These are phyloP conservation scores for Xanthia icteritia DNA, from an alignment of 2,888 invertebrate genomes.

Conservation along the genomic window DNA sequence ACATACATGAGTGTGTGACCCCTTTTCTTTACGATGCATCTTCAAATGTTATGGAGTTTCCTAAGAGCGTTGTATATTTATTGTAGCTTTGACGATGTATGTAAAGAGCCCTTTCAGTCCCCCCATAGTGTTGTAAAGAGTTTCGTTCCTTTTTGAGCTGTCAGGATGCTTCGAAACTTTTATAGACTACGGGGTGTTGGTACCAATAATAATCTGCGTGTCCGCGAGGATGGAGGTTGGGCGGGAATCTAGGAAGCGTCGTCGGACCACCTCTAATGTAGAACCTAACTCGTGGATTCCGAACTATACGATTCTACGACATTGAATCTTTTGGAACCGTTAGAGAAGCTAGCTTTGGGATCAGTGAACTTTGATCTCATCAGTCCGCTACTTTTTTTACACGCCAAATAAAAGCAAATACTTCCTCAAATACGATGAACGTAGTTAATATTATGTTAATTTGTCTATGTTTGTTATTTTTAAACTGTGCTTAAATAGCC, in stretches of 20 bases:
- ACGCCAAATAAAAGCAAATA: not conserved
- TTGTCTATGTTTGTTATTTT: not conserved
- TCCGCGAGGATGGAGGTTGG: not conserved
- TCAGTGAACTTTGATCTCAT: not conserved
- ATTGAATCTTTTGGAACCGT: no score
- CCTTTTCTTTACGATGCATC: conserved; percentile 20
- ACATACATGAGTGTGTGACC: conserved; percentile 11
- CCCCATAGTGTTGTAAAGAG: not conserved
- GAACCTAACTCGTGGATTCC: not conserved
- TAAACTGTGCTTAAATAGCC: not conserved
- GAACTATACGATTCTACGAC: not conserved
- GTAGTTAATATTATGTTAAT: not conserved
- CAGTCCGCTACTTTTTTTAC: not conserved
- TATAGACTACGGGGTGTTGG: not conserved
- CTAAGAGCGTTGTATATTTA: conserved; percentile 8
- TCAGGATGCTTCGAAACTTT: not conserved
- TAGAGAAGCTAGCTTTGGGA: not conserved
- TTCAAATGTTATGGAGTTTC: conserved; percentile 10
- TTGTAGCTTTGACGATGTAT: not conserved
- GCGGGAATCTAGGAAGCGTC: not conserved
- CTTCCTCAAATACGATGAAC: not conserved
- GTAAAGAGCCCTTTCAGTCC: not conserved
- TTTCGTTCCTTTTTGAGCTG: not conserved
- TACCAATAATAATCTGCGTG: not conserved
- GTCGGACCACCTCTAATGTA: not conserved